phyloP scores from a whole-genome alignment of 2,888 invertebrate genomes.

The Stramonita haemastoma region DNA sequence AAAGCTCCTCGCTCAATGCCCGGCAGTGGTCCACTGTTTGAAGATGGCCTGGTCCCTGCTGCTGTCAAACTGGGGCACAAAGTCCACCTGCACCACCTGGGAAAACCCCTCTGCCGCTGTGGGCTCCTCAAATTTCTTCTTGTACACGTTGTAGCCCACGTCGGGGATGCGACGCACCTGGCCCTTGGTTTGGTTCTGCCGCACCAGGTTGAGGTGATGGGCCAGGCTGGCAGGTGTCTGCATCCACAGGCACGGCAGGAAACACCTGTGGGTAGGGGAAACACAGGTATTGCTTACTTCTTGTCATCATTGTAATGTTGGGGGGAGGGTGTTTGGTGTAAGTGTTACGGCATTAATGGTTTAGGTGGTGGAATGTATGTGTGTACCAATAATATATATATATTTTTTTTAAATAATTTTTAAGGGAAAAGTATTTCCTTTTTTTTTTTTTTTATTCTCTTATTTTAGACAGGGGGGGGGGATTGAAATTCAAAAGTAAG shows the following conservation, averaged over 20 bases:
- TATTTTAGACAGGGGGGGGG: too few relatives aligned
- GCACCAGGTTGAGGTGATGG: constrained; percentile 72
- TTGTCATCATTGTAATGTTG: too few relatives aligned
- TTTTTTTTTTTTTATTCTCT: too few relatives aligned
- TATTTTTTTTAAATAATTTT: too few relatives aligned
- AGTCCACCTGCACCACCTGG: constrained; percentile 67
- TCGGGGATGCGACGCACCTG: constrained; percentile 71
- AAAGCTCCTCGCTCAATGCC: constrained; percentile 46
- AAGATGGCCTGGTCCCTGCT: constrained; percentile 65
- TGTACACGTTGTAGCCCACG: constrained; percentile 74
- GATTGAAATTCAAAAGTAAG: too few relatives aligned
- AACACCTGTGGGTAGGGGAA: constrained; percentile 55
- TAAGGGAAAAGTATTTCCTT: too few relatives aligned
- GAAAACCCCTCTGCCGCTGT: constrained; percentile 68
- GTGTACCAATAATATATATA: too few relatives aligned
- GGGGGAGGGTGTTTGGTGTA: too few relatives aligned
- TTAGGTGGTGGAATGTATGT: too few relatives aligned
- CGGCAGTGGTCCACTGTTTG: constrained; percentile 67
- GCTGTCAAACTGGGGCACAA: constrained; percentile 66
- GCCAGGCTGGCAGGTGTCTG: constrained; percentile 69
- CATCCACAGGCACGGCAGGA: constrained; percentile 72
- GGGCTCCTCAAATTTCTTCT: constrained; percentile 71
- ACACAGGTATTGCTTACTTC: too few relatives aligned
- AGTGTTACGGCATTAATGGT: too few relatives aligned
- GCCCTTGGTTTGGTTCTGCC: constrained; percentile 71